Evolutionary conservation across 2,888 invertebrate genomes (phyloP).

Genomic region (Watsonalla binaria): DNA sequence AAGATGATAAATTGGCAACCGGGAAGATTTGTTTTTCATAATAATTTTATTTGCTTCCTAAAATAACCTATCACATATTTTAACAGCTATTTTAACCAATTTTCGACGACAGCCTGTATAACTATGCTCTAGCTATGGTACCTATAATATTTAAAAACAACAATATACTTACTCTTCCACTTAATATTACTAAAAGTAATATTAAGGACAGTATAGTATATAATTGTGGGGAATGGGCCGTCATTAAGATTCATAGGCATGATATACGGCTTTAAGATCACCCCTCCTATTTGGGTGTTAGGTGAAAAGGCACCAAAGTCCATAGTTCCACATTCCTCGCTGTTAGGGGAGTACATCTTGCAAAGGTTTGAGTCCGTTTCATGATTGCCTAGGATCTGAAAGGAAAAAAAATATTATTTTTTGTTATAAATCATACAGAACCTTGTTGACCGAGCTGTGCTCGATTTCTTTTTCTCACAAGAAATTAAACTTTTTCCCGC

Average conservation of each 20-base stretch:
- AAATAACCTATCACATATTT: too few species aligned
- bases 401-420: not conserved
- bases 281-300: conserved; percentile 58
- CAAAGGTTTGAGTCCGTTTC: conserved; percentile 48
- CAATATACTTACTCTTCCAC: conserved; percentile 74
- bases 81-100: too few species aligned
- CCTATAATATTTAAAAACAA: not conserved
- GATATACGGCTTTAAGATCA: conserved; percentile 58
- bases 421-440: too few species aligned
- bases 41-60: too few species aligned
- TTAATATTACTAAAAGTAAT: conserved; percentile 70
- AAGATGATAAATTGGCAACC: too few species aligned
- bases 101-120: too few species aligned
- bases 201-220: conserved; percentile 61
- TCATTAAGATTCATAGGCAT: conserved; percentile 21
- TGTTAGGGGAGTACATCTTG: conserved; percentile 53
- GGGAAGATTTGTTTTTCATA: too few species aligned
- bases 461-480: too few species aligned
- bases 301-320: conserved; percentile 55
- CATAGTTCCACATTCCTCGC: conserved; percentile 53
- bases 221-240: conserved; percentile 6
- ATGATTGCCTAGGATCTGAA: conserved; percentile 47
- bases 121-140: too few species aligned
- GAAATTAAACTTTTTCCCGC: too few species aligned
- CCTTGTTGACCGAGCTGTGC: too few species aligned